Evolutionary conservation across 2,888 invertebrate species (phyloP).

Genomic region (Gryllus longicercus): DNA sequence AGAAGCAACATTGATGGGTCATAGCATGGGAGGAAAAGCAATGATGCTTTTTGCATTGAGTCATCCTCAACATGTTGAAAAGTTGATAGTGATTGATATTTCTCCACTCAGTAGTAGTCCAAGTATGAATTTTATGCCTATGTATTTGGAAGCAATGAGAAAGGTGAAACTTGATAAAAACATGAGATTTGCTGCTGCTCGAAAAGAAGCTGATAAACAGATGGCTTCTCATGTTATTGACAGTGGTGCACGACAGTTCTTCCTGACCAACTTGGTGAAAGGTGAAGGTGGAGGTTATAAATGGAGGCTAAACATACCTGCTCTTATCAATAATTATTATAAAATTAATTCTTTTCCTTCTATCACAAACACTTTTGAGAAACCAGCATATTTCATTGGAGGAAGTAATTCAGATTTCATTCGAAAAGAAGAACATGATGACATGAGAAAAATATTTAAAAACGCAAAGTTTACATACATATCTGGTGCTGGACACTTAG

Average conservation of each 20-base stretch:
- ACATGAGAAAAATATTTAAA: neutral
- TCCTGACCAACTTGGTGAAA: slow-evolving; percentile 79
- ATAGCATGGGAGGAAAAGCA: slow-evolving; percentile 94
- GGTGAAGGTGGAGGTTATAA: slow-evolving; percentile 58
- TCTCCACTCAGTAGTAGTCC: slow-evolving; percentile 63
- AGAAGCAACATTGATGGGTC: slow-evolving; percentile 73
- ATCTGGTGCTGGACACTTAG: neutral
- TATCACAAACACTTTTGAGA: slow-evolving; percentile 44
- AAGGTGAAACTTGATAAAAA: slow-evolving; percentile 57
- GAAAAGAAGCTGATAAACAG: slow-evolving; percentile 63
- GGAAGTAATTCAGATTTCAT: slow-evolving; percentile 84
- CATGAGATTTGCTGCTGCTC: slow-evolving; percentile 66
- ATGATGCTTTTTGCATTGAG: slow-evolving; percentile 80
- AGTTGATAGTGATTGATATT: slow-evolving; percentile 68
- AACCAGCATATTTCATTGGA: slow-evolving; percentile 78
- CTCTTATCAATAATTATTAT: slow-evolving; percentile 64
- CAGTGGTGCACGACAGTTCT: slow-evolving; percentile 57
- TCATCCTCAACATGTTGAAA: slow-evolving; percentile 62
- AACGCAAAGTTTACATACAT: neutral
- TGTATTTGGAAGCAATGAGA: slow-evolving; percentile 54
- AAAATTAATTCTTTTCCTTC: slow-evolving; percentile 65
- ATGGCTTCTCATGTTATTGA: slow-evolving; percentile 47
- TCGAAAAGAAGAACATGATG: slow-evolving; percentile 22
- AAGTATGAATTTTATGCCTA: slow-evolving; percentile 59
- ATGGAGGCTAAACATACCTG: slow-evolving; percentile 79